Conservation (phyloP, 2,888 invertebrate genomes). For the Monopis laevigella region DNA sequence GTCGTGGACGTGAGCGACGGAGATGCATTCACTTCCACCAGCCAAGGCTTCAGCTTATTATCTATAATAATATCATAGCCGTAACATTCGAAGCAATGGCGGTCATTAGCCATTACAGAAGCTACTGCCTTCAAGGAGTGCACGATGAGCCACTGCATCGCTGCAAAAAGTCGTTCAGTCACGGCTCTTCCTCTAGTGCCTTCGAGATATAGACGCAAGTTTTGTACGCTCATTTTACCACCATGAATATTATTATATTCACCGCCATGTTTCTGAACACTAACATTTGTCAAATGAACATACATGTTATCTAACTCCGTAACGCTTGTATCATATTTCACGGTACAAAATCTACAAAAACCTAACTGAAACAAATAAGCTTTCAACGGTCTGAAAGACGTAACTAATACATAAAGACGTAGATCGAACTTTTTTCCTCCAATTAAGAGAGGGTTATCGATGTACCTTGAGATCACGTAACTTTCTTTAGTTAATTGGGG, state of each 20-base stretch:
- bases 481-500: constrained; percentile 87
- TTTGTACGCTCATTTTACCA: constrained; percentile 93
- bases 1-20: constrained; percentile 95
- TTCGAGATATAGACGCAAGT: constrained; percentile 88
- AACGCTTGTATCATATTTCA: constrained; percentile 91
- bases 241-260: constrained; percentile 95
- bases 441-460: constrained; percentile 93
- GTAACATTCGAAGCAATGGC: constrained; percentile 93
- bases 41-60: constrained; percentile 92
- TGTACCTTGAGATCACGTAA: constrained; percentile 97
- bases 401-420: constrained; percentile 90
- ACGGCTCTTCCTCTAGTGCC: constrained; percentile 89
- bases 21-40: constrained; percentile 95
- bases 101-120: constrained; percentile 91
- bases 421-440: constrained; percentile 97
- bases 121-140: constrained; percentile 94
- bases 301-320: constrained; percentile 92
- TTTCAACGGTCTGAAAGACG: constrained; percentile 92
- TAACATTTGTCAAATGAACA: constrained; percentile 95
- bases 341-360: constrained; percentile 96
- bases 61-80: constrained; percentile 98
- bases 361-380: constrained; percentile 92
- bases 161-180: constrained; percentile 87
- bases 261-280: constrained; percentile 96
- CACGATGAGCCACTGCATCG: constrained; percentile 89